Evolutionary conservation across 2,888 invertebrate genomes (phyloP), one percentile per base, ranked within the genome.

Genomic region (Chrysomela aeneicollis): DNA sequence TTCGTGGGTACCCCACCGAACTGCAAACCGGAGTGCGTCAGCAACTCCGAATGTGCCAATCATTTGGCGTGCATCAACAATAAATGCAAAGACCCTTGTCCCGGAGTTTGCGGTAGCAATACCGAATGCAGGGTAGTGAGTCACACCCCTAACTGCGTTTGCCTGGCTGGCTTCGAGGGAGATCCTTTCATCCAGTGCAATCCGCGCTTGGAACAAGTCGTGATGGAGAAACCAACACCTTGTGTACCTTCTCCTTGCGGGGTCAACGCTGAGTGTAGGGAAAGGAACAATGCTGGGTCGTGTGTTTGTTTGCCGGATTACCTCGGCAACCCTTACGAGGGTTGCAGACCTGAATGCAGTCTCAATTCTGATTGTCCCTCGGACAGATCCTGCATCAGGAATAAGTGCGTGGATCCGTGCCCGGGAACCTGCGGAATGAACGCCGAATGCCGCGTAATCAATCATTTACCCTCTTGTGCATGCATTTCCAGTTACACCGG

Each of bases 391-490:
- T 85, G 85, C 66, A 75, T 82, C 2, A 77, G 82, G 77, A 82
- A 83, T 71, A 84, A 85, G 73, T 86, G 86, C 75, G 60, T 76
- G 63, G 82, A 86, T 74, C 85, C 86, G 59, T 86, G 86, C 69
- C 81, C 83, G 9, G 84, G 83, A 64, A 87, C 90, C 58, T 94
- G 94, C 77, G 94, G 93, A 57, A 84, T 85, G 57, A 90, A 90
- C 78, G 89, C 92, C 15, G 83, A 87, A 73, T 94, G 94, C 76
- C 87, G 89, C 82, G 90, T 91, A 32, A 86, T 92, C 17, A 89
- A 90, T 72, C 93, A 93, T 76, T 84, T 89, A 70, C 92, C 94
- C 8, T 88, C 89, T 71, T 95, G 95, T 78, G 86, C 86, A 50
- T 93, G 93, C 74, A 81, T 85, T 18, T 71, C 82, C 37, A 88